Evolutionary conservation across 2,113 vertebrate species (phyloP).

Genomic region (Gopherus evgoodei): DNA sequence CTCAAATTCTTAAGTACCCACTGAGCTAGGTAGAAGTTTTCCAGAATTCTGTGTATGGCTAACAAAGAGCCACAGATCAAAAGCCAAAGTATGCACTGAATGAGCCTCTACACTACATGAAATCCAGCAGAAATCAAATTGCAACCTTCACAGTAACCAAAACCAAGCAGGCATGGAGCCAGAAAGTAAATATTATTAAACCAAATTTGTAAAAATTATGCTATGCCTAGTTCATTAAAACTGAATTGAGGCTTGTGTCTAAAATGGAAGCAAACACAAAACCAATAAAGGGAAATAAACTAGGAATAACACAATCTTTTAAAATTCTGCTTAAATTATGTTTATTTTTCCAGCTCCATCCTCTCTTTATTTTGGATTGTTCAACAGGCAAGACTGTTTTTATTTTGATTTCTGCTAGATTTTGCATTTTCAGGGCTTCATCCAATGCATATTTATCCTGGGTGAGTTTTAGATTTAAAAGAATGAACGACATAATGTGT

Average conservation of each 20-base stretch:
- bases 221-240: neutral
- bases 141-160: neutral
- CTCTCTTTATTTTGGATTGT: neutral
- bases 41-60: neutral
- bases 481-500: neutral
- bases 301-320: neutral
- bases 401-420: neutral
- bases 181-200: constrained; percentile 2
- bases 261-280: constrained; percentile 19
- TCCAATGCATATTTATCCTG: neutral
- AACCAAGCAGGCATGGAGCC: neutral
- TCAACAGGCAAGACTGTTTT: neutral
- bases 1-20: neutral
- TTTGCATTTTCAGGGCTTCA: constrained; percentile 6
- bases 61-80: neutral
- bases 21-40: neutral
- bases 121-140: neutral
- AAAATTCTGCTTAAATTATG: neutral
- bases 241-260: neutral
- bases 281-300: neutral
- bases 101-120: neutral
- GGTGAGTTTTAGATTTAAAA: neutral
- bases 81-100: neutral
- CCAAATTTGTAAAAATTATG: neutral
- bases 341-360: neutral